Percentiles rank a stretch among this genome's conserved stretches.
Conservation (phyloP, 2,888 invertebrate species). For the Cephus pygmeus region DNA sequence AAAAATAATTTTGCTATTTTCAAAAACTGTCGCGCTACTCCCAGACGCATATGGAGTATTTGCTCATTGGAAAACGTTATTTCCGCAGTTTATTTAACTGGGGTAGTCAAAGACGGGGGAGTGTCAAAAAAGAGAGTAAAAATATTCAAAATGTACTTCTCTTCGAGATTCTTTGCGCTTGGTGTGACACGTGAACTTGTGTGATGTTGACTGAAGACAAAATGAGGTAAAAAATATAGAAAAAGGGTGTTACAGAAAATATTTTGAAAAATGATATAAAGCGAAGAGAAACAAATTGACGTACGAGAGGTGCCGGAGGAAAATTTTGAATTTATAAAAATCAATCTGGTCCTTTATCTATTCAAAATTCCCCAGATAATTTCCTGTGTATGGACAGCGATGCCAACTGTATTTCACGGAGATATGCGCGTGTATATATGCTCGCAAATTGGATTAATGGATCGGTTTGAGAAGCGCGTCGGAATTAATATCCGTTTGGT, state of each 20-base stretch:
- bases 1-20: background rate
- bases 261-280: background rate
- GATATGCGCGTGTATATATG: background rate
- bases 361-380: background rate
- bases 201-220: background rate
- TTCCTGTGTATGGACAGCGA: background rate
- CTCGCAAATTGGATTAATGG: slow-evolving; percentile 51
- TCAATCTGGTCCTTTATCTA: background rate
- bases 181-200: background rate
- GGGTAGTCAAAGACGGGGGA: background rate
- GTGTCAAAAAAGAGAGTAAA: background rate
- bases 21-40: background rate
- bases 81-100: background rate
- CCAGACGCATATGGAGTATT: background rate
- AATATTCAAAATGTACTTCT: background rate
- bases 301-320: background rate
- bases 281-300: background rate
- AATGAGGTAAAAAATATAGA: background rate
- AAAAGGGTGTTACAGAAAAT: background rate
- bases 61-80: background rate
- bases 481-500: slow-evolving; percentile 58
- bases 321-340: background rate
- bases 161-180: background rate
- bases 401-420: background rate
- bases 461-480: slow-evolving; percentile 48